These are phyloP conservation scores for Himalopsyche anomala DNA, from an alignment of 2,888 invertebrate species.

Conservation along the genomic window DNA sequence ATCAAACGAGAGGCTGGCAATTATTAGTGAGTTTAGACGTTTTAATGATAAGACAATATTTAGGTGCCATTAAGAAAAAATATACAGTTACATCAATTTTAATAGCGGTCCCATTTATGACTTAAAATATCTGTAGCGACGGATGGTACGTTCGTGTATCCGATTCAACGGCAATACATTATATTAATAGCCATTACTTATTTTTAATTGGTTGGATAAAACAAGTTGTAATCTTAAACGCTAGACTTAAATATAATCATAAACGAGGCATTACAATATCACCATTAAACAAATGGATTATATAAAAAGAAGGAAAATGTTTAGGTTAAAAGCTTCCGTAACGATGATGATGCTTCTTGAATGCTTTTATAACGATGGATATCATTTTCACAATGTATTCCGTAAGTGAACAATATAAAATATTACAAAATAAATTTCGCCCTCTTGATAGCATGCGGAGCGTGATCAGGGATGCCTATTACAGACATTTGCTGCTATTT, in stretches of 20 bases:
- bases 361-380: conserved; percentile 28
- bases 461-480: conserved; percentile 28
- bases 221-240: too few species aligned
- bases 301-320: conserved; percentile 13
- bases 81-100: too few species aligned
- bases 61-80: too few species aligned
- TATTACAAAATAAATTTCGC: conserved; percentile 33
- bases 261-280: not conserved
- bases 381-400: conserved; percentile 43
- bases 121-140: too few species aligned
- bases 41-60: too few species aligned
- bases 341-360: conserved; percentile 42
- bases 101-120: too few species aligned
- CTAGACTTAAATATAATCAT: not conserved
- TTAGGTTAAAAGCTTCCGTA: conserved; percentile 36
- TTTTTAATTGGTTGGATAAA: too few species aligned
- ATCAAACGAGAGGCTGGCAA: too few species aligned
- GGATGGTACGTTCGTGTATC: too few species aligned
- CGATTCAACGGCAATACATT: too few species aligned
- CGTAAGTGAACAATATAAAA: conserved; percentile 42
- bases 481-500: conserved; percentile 5
- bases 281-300: conserved; percentile 26
- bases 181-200: too few species aligned
- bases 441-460: conserved; percentile 17
- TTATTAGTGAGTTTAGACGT: too few species aligned